Evolutionary conservation across 2,797 vertebrate genomes (phyloP), one percentile per base, ranked within the genome.

Genomic region (Acipenser ruthenus): DNA sequence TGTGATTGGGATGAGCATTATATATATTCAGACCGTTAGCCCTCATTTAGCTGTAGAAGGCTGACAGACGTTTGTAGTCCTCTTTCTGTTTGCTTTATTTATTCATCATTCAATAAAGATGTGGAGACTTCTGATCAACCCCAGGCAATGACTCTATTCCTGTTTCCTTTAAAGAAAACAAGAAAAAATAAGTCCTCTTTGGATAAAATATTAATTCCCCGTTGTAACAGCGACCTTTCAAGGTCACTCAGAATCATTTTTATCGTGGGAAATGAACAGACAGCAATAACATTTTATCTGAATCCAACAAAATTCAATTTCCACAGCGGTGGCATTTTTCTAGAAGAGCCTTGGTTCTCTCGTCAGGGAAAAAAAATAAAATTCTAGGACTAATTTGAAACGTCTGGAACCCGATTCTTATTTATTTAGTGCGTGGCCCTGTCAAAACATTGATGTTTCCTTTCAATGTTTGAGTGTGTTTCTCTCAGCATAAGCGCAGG

Each of bases 171-270:
- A 47, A 13, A 63, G 6, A 12, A 62, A 59, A 23, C 48, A 53
- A 49, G 61, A 70, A 62, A 71, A 72, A 69, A 75, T 66, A 49
- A 72, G 65, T 53, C 67, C 51, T 64, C 67, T 73, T 74, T 77
- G 77, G 76, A 81, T 83, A 77, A 86, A 84, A 84, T 88, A 86
- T 88, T 82, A 82, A 87, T 84, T 79, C 67, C 70, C 74, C 75
- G 75, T 71, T 10, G 71, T 75, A 75, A 77, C 73, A 66, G 69
- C 68, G 79, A 83, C 79, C 78, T 80, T 73, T 72, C 79, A 83
- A 83, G 87, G 83, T 85, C 77, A 79, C 73, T 69, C 48, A 69
- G 70, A 15, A 77, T 37, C 7, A 64, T 65, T 77, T 78, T 83
- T 80, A 78, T 85, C 82, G 79, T 78, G 67, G 77, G 73, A 83